phyloP scores from a whole-genome alignment of 2,113 vertebrate genomes.

The Nannobrachium achirus region DNA sequence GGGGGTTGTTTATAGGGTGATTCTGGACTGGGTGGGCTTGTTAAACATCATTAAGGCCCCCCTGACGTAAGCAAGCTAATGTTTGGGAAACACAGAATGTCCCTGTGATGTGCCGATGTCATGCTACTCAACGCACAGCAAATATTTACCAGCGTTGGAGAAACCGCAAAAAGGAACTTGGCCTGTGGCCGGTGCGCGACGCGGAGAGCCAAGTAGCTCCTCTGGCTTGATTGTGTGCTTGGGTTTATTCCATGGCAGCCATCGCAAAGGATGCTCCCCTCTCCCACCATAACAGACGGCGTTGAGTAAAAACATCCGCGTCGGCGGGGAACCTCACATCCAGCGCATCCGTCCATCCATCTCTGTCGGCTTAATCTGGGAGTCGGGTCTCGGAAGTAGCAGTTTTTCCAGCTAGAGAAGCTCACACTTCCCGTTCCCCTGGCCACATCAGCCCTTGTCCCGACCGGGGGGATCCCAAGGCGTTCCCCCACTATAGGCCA shows the following conservation, averaged over 20 bases:
- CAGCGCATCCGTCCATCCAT: conserved; percentile 44
- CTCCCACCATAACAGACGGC: conserved; percentile 42
- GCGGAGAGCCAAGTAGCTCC: conserved; percentile 65
- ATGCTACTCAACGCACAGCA: conserved; percentile 78
- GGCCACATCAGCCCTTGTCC: no score
- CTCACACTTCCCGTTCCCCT: no score
- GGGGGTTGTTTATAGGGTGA: conserved; percentile 70
- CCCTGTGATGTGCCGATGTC: conserved; percentile 73
- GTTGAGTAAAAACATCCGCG: conserved; percentile 42
- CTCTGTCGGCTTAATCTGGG: background rate
- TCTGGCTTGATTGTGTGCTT: conserved; percentile 72
- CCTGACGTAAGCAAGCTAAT: conserved; percentile 71
- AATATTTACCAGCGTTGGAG: conserved; percentile 79
- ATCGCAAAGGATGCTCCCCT: conserved; percentile 58
- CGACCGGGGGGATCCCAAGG: no score
- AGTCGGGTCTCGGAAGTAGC: no score
- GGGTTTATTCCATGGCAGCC: conserved; percentile 65
- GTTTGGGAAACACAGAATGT: conserved; percentile 80
- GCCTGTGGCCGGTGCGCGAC: conserved; percentile 52
- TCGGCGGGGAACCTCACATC: background rate
- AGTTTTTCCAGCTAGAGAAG: no score
- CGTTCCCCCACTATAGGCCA: no score
- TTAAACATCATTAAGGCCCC: conserved; percentile 72
- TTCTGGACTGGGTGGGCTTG: conserved; percentile 71
- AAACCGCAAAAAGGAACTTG: conserved; percentile 62